Evolutionary conservation across 2,113 vertebrate genomes (phyloP), one percentile per base, ranked within the genome.

Genomic region (Zapus hudsonius): DNA sequence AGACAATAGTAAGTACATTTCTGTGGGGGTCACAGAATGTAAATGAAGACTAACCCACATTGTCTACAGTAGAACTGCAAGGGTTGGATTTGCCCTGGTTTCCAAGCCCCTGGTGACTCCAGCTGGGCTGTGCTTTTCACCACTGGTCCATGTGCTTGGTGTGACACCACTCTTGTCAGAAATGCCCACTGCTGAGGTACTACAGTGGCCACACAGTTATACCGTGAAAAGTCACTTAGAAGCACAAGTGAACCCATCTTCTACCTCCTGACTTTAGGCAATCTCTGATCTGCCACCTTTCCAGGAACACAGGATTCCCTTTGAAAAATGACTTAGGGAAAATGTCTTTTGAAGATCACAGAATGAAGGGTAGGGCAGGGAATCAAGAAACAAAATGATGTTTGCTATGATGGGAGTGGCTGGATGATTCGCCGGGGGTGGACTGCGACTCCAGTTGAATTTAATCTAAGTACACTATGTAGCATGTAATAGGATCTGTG

Each of bases 11-110:
- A 94, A 92, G 90, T 94, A 89, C 82, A 87, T 72, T 95, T 94
- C 84, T 90, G 82, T 78, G 69, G 15, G 79, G 90, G 95, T 12
- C 5, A 42, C 83, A 89, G 89, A 96, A 94, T 87, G 87, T 93
- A 94, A 94, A 70, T 89, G 94, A 87, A 84, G 87, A 95, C 92
- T 94, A 96, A 84, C 13, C 47, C 44, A 70, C n/a, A 89, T 96
- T 87, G 90, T 92, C 88, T 94, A 84, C 70, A 91, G 81, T 87
- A 88, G 93, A 95, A 75, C 75, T 78, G 19, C 67, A 67, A 42
- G 31, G 42, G 42, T 52, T 83, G 64, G 63, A 27, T 29, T 83
- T 55, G 38, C 52, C 38, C 20, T 79, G 6, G 27, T 70, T 72
- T 72, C 36, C 29, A 57, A 67, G 90, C 20, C 20, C 20, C 57